Base-by-base conservation (phyloP, 2,888 invertebrate species). In the Diaprepes abbreviatus region DNA sequence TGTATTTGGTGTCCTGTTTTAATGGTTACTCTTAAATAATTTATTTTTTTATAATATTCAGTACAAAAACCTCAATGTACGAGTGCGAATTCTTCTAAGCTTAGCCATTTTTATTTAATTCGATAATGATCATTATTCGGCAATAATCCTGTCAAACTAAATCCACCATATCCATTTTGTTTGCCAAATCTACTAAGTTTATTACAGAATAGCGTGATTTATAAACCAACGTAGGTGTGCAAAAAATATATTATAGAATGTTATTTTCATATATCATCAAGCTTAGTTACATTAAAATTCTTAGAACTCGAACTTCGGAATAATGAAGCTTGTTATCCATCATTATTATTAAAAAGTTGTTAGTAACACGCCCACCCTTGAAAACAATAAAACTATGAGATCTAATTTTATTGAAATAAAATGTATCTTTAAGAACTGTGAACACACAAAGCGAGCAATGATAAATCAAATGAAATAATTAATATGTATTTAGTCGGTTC, bases 311-410 rank as follows among this genome's bases (percentile, higher is more conserved):
- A 31, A 50, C 48, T 28, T 50, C 48, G 6, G 9, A 50, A 50
- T 50, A 50, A 50, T 16, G 16, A 50, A 7, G 28, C 48, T 50
- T 14, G 28, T 50, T 50, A 50, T 50, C 48, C 48, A 50, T 50
- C 28, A 50, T 14, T 2, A 48, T 48, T 48, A 48, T 40, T 43
- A 28, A 28, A 48, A 9, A 9, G 28, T 24, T 50, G 9, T 50
- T 50, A 28, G 10, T 19, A 28, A 4, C 48, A 50, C 48, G 48
- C 48, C 48, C 16, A 50, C 48, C 12, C 16, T 16, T 4, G 48
- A 50, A 50, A 50, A 50, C 48, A 50, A 50, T 50, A 28, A 50
- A 50, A 50, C 31, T 50, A n/a, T 31, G 16, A 50, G 48, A 50
- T 50, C 28, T 50, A 28, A 50, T 50, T 50, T 14, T 14, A 28